Conservation (phyloP, 2,888 invertebrate genomes). For the Lasioglossum morio region DNA sequence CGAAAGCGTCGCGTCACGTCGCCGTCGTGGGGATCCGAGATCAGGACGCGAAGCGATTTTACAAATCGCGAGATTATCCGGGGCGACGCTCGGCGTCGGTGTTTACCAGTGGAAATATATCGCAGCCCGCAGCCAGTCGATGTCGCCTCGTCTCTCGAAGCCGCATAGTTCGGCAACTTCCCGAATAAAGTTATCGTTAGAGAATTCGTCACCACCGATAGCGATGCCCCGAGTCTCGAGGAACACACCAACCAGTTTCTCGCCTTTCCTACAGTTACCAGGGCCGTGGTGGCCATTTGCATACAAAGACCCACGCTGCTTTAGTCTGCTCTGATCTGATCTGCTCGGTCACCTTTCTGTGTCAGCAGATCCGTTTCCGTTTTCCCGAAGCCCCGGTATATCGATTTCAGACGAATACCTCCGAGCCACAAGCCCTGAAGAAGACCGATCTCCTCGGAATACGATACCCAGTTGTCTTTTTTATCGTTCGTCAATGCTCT, state of each 20-base stretch:
- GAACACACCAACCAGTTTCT: slow-evolving; percentile 58
- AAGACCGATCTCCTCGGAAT: neutral
- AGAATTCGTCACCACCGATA: slow-evolving; percentile 77
- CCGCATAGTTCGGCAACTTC: slow-evolving; percentile 36
- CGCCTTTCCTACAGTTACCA: slow-evolving; percentile 50
- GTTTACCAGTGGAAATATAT: slow-evolving; percentile 55
- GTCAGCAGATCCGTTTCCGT: slow-evolving; percentile 50
- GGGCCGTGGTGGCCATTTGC: slow-evolving; percentile 66
- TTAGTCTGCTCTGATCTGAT: slow-evolving; percentile 8
- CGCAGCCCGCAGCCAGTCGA: slow-evolving; percentile 17
- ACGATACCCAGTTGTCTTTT: slow-evolving; percentile 14
- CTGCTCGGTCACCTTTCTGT: slow-evolving; percentile 44
- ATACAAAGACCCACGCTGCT: slow-evolving; percentile 63
- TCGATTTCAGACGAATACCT: slow-evolving; percentile 39
- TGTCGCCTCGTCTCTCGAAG: slow-evolving; percentile 32
- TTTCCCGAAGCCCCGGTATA: slow-evolving; percentile 36
- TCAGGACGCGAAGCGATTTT: slow-evolving; percentile 52
- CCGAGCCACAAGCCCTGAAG: slow-evolving; percentile 7
- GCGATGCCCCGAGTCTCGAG: slow-evolving; percentile 49
- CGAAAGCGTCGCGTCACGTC: slow-evolving; percentile 23
- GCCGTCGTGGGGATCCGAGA: slow-evolving; percentile 39
- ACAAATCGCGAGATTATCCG: slow-evolving; percentile 60
- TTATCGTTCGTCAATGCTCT: neutral
- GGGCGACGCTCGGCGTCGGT: slow-evolving; percentile 12
- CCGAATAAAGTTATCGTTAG: slow-evolving; percentile 78